Conservation (phyloP, 1,140 invertebrate genomes). For the Pseudomyrmex flavicornis region DNA sequence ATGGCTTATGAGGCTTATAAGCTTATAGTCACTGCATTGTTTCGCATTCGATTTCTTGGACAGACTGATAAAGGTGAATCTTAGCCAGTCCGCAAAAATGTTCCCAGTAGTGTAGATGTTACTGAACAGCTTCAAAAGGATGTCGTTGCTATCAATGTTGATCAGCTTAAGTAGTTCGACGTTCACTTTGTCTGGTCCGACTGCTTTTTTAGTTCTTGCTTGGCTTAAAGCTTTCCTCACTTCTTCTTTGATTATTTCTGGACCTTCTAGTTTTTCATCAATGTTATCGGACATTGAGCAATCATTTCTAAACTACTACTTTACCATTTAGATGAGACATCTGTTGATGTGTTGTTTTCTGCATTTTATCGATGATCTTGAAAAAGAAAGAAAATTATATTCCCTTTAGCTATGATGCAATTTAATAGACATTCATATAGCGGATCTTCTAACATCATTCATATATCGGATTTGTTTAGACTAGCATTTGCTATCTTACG, state of each 20-base stretch:
- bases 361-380: conserved; percentile 52
- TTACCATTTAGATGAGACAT: conserved; percentile 45
- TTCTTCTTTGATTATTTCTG: too few relatives aligned
- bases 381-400: conserved; percentile 16
- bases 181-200: neutral
- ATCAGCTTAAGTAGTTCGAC: neutral
- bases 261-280: too few relatives aligned
- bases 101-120: neutral
- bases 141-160: conserved; percentile 2
- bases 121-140: neutral
- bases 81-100: neutral
- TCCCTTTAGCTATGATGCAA: neutral
- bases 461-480: neutral
- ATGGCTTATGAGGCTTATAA: neutral
- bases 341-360: conserved; percentile 59
- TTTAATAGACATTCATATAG: conserved; percentile 8
- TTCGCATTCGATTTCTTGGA: neutral
- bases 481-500: neutral
- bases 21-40: neutral
- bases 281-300: too few relatives aligned
- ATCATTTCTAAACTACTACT: neutral
- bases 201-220: too few relatives aligned
- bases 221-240: too few relatives aligned
- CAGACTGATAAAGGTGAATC: neutral
- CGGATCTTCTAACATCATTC: neutral